A percentile compares a stretch with the other conserved stretches of the same genome.
Evolutionary conservation across 2,113 vertebrate genomes (phyloP).

Genomic region (Tychaedon coryphoeus): DNA sequence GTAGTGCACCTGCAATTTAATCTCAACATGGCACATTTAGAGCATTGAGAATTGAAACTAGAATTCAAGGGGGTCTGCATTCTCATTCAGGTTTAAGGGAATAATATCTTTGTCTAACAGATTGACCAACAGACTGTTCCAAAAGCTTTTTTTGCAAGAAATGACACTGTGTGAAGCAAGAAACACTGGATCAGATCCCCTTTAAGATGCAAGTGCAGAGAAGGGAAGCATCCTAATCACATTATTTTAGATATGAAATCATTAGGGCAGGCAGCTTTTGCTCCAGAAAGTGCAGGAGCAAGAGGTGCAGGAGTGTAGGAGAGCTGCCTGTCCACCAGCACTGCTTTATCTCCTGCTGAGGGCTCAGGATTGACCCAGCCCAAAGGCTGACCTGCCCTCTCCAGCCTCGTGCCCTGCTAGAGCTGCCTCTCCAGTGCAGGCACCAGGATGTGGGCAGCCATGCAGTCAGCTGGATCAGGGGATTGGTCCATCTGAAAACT

Average conservation of each 20-base stretch:
- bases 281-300: not conserved
- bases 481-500: constrained; percentile 20
- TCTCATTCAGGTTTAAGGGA: not conserved
- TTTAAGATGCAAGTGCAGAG: not conserved
- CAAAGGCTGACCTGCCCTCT: not conserved
- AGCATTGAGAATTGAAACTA: not conserved
- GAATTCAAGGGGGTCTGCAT: not conserved
- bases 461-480: not conserved
- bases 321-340: not conserved
- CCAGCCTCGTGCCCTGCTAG: rapidly evolving
- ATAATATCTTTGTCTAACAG: not conserved
- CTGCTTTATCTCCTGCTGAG: not conserved
- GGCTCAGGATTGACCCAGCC: not conserved
- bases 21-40: not conserved
- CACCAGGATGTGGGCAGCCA: not conserved
- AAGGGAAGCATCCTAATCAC: not conserved
- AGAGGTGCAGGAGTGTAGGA: not conserved
- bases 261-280: not conserved
- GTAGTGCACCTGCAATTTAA: not conserved
- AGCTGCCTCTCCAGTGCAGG: not conserved
- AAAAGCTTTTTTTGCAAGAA: not conserved
- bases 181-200: rapidly evolving
- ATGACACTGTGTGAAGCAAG: rapidly evolving
- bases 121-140: not conserved
- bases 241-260: not conserved